Conservation (phyloP, 2,113 vertebrate species). For the Ursus arctos region DNA sequence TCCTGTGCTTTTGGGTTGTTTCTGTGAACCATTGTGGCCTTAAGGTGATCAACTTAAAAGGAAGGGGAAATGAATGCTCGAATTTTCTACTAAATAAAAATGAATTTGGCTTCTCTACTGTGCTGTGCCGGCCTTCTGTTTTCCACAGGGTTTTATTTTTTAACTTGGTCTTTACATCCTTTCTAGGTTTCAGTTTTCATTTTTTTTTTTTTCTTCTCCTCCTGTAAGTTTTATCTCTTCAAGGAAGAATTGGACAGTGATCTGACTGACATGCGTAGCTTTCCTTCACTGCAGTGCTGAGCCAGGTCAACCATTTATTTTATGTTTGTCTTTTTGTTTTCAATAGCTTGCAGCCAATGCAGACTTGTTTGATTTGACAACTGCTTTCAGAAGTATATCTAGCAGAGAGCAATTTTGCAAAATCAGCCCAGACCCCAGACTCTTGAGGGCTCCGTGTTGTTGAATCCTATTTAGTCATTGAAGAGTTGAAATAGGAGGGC, state of each 20-base stretch:
- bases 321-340: slow-evolving; percentile 69
- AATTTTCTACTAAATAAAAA: slow-evolving; percentile 64
- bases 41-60: slow-evolving; percentile 75
- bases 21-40: slow-evolving; percentile 65
- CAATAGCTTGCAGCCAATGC: slow-evolving; percentile 5
- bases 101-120: slow-evolving; percentile 29
- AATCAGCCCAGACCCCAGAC: slow-evolving; percentile 14
- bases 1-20: slow-evolving; percentile 49
- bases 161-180: slow-evolving; percentile 43
- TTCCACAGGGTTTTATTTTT: slow-evolving; percentile 44
- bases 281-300: slow-evolving; percentile 47
- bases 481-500: neutral
- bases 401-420: slow-evolving; percentile 64
- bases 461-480: slow-evolving; percentile 35
- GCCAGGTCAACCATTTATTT: slow-evolving; percentile 35
- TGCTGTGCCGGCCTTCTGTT: slow-evolving; percentile 16
- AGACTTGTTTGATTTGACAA: slow-evolving; percentile 65
- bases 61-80: slow-evolving; percentile 56
- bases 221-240: slow-evolving; percentile 52
- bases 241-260: neutral
- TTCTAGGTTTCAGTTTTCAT: neutral
- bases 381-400: slow-evolving; percentile 68
- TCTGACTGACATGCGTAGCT: slow-evolving; percentile 54
- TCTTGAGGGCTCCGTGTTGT: slow-evolving; percentile 28
- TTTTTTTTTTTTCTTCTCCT: neutral